These are phyloP conservation scores for Melieria picta DNA, from an alignment of 2,888 invertebrate genomes.

Conservation along the genomic window DNA sequence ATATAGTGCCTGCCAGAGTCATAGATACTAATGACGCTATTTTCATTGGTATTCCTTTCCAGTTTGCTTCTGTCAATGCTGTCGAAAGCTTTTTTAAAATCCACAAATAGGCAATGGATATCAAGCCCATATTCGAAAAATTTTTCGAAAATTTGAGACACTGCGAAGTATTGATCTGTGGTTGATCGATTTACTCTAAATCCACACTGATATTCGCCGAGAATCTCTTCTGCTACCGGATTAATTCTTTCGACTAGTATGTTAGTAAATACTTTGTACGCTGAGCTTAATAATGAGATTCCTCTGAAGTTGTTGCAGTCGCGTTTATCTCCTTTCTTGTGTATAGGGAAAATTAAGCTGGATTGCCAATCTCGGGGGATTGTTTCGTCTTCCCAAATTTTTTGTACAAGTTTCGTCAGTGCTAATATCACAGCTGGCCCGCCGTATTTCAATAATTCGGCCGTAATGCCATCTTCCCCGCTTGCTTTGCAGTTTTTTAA, in stretches of 20 bases:
- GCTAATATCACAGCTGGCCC: constrained; percentile 1
- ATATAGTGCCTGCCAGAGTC: background rate
- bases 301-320: constrained; percentile 8
- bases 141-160: background rate
- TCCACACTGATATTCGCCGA: background rate
- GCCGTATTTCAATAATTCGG: constrained; percentile 1
- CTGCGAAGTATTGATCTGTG: background rate
- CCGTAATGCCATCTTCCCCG: background rate
- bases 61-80: constrained; percentile 3
- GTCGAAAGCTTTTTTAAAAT: constrained; percentile 6
- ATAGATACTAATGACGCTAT: background rate
- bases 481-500: background rate
- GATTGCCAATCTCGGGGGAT: background rate
- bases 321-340: constrained; percentile 4
- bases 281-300: background rate
- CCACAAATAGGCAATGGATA: constrained; percentile 9
- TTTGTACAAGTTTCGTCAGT: constrained; percentile 6
- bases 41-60: constrained; percentile 6
- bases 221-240: background rate
- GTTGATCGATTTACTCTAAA: background rate
- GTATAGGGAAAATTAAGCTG: constrained; percentile 6
- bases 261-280: constrained; percentile 1
- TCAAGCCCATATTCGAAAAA: background rate
- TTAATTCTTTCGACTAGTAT: background rate
- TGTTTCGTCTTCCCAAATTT: background rate